phyloP scores from a whole-genome alignment of 2,113 vertebrate genomes.

The Calyptomena viridis region DNA sequence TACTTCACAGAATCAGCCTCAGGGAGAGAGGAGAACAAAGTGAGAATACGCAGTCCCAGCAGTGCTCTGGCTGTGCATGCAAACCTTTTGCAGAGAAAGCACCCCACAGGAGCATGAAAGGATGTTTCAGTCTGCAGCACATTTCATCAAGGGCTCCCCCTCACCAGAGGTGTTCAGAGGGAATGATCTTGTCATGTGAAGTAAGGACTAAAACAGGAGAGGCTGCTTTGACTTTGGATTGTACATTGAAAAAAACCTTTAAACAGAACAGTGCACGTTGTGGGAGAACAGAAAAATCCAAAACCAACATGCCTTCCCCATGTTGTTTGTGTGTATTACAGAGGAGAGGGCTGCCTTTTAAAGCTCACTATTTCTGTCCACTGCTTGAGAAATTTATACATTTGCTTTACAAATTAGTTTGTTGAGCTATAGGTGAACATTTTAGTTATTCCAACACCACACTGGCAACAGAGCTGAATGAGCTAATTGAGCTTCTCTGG shows the following conservation, averaged over 20 bases:
- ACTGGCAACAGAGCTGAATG: background rate
- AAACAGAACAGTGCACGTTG: background rate
- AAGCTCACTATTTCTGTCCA: background rate
- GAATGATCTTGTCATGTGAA: background rate
- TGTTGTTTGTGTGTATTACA: background rate
- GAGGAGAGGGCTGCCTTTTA: background rate
- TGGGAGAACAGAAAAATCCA: background rate
- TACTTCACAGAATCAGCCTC: slow-evolving; percentile 21
- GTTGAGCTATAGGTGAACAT: background rate
- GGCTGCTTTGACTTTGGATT: background rate
- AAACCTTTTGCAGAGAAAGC: background rate
- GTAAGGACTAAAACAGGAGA: background rate
- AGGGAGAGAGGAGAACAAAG: slow-evolving; percentile 21
- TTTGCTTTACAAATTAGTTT: background rate
- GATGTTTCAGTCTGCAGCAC: background rate
- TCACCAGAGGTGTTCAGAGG: background rate
- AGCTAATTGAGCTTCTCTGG: background rate
- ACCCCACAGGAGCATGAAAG: background rate
- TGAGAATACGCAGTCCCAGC: background rate
- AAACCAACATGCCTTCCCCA: background rate
- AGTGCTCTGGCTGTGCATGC: background rate
- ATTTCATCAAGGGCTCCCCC: background rate
- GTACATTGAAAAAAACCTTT: background rate
- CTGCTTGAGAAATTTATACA: background rate
- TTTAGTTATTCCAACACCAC: background rate